Evolutionary conservation across 2,797 vertebrate genomes (phyloP).

Genomic region (Sylvilagus floridanus): DNA sequence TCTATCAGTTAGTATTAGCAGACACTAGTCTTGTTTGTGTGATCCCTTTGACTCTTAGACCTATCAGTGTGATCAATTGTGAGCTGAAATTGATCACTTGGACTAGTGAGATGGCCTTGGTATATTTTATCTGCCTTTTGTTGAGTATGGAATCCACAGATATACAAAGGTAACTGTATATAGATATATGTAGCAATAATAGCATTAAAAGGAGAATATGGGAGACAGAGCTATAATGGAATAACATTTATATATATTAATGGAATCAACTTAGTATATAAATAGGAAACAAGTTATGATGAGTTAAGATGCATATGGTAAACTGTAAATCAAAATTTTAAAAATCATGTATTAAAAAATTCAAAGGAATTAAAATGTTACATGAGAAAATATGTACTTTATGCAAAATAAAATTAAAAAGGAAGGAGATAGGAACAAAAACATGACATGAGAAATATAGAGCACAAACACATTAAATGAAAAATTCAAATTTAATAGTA

Average conservation of each 20-base stretch:
- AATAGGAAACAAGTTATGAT: not conserved
- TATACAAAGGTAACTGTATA: not conserved
- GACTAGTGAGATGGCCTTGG: too few relatives aligned
- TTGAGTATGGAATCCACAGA: too few relatives aligned
- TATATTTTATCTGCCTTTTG: too few relatives aligned
- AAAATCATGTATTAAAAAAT: not conserved
- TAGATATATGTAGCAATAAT: not conserved
- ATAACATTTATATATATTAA: not conserved
- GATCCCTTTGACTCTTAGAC: too few relatives aligned
- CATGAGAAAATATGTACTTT: not conserved
- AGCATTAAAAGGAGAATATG: not conserved
- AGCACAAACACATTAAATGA: not conserved
- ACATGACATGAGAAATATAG: not conserved
- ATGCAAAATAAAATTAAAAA: not conserved
- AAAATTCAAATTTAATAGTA: not conserved
- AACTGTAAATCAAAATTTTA: not conserved
- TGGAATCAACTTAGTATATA: not conserved
- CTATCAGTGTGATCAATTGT: too few relatives aligned
- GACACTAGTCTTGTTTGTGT: too few relatives aligned
- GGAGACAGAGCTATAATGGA: not conserved
- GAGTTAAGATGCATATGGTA: not conserved
- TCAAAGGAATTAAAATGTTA: not conserved
- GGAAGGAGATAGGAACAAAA: not conserved
- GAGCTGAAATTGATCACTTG: too few relatives aligned
- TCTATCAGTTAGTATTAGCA: too few relatives aligned